phyloP scores from a whole-genome alignment of 2,113 vertebrate genomes.

The Micronisus gabar region DNA sequence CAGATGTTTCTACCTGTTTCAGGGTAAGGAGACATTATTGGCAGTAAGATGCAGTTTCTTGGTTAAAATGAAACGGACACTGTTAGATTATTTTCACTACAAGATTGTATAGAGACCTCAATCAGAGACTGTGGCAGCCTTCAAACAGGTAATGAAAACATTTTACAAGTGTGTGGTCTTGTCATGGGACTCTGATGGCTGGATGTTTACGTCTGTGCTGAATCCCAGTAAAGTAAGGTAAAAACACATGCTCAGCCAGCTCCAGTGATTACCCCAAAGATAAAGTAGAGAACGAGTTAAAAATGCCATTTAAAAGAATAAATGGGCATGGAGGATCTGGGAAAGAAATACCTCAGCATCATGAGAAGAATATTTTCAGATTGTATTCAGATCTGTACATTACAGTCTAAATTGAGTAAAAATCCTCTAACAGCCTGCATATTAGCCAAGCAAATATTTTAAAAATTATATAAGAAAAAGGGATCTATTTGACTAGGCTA shows the following conservation, averaged over 20 bases:
- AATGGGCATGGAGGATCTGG: background rate
- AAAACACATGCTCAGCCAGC: background rate
- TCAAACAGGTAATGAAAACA: background rate
- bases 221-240: background rate
- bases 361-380: background rate
- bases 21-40: background rate
- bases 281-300: background rate
- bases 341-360: background rate
- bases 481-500: background rate
- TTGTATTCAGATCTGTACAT: background rate
- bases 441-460: background rate
- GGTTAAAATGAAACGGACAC: background rate
- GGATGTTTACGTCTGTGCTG: background rate
- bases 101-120: background rate
- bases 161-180: background rate
- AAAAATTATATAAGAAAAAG: background rate
- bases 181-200: background rate
- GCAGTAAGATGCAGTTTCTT: background rate
- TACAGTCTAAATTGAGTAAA: background rate
- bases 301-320: background rate
- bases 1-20: background rate
- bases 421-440: background rate
- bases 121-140: accelerated
- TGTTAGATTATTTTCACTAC: background rate
- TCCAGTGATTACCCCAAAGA: background rate